These are phyloP conservation scores for Dugesia japonica DNA, from an alignment of 2,888 invertebrate species.

Conservation along the genomic window DNA sequence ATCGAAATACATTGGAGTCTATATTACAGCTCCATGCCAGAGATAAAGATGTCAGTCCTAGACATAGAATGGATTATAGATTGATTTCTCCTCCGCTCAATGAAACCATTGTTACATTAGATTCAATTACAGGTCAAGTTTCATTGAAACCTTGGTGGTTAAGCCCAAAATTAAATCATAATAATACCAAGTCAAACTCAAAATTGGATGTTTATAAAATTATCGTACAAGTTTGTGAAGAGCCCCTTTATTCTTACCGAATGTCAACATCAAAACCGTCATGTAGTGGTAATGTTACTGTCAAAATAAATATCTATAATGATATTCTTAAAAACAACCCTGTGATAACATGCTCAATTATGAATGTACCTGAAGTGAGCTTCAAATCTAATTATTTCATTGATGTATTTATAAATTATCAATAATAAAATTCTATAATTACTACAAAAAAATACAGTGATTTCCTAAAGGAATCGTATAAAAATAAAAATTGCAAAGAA, in stretches of 20 bases:
- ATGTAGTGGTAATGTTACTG: neutral
- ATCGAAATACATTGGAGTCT: neutral
- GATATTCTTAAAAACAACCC: neutral
- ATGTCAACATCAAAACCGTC: neutral
- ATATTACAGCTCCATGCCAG: neutral
- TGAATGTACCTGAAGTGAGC: neutral
- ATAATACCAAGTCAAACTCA: neutral
- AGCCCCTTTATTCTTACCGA: neutral
- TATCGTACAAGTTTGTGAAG: neutral
- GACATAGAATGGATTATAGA: neutral
- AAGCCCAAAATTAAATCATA: neutral
- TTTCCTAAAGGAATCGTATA: no score
- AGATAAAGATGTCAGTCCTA: neutral
- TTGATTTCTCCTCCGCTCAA: neutral
- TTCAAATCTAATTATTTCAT: no score
- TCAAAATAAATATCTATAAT: neutral
- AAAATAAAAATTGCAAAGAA: no score
- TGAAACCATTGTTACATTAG: neutral
- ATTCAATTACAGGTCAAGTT: neutral
- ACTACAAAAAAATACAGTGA: no score
- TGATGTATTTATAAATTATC: no score
- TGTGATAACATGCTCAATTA: neutral
- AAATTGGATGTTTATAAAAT: neutral
- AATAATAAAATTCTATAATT: no score
- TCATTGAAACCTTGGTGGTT: neutral